Percentiles rank a stretch among this genome's conserved stretches.
phyloP scores from a whole-genome alignment of 2,113 vertebrate species.

The Strigops habroptila region DNA sequence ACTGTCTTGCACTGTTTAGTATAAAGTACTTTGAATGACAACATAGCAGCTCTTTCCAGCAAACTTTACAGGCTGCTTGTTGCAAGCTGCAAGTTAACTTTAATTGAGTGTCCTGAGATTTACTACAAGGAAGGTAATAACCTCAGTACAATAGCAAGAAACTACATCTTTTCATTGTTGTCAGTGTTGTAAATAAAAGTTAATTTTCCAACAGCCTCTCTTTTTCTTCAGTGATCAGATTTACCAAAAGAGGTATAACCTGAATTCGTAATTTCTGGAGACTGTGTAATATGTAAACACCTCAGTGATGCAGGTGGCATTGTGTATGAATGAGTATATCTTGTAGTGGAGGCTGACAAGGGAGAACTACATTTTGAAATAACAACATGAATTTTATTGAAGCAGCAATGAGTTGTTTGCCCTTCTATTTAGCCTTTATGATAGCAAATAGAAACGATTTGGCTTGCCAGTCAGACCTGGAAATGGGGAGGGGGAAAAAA shows the following conservation, averaged over 20 bases:
- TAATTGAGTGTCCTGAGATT: conserved; percentile 71
- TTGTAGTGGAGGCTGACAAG: background rate
- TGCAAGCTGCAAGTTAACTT: conserved; percentile 61
- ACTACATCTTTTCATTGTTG: conserved; percentile 25
- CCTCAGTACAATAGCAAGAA: conserved; percentile 5
- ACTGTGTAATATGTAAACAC: background rate
- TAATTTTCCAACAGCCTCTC: conserved; percentile 6
- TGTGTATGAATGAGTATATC: background rate
- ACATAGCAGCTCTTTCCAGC: conserved; percentile 37
- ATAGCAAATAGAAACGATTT: conserved; percentile 32
- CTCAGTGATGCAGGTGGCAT: background rate
- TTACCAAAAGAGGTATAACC: background rate
- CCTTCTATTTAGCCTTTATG: conserved; percentile 50
- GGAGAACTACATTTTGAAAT: conserved; percentile 24
- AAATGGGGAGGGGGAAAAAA: background rate
- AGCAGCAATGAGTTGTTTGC: conserved; percentile 18
- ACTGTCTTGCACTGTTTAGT: conserved; percentile 8
- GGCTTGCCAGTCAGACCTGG: conserved; percentile 3
- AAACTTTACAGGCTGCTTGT: conserved; percentile 63
- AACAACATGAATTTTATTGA: conserved; percentile 41
- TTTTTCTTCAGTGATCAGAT: background rate
- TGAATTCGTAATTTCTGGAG: conserved; percentile 2
- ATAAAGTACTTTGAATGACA: conserved; percentile 53
- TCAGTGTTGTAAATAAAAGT: conserved; percentile 52
- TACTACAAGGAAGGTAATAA: conserved; percentile 48